Percentiles rank a stretch among this genome's conserved stretches.
Conservation (phyloP, 92 coral and sea anemone species). For the Montipora capitata region DNA sequence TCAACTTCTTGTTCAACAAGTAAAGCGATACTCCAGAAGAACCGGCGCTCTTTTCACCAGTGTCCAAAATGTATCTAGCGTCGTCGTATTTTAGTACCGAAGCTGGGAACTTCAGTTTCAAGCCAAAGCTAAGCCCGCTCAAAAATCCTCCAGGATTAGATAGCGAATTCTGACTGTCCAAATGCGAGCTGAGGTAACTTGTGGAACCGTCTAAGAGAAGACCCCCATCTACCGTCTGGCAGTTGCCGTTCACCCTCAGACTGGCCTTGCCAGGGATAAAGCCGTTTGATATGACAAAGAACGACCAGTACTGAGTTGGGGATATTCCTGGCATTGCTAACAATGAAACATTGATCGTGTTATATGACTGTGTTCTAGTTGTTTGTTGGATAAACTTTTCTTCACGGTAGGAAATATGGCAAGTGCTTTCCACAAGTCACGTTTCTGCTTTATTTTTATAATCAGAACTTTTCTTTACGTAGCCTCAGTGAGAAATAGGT, state of each 20-base stretch:
- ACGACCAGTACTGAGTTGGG: slow-evolving; percentile 92
- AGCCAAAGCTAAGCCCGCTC: slow-evolving; percentile 87
- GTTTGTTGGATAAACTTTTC: too few species aligned
- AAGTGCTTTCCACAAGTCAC: too few species aligned
- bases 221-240: slow-evolving; percentile 85
- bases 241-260: slow-evolving; percentile 82
- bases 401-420: too few species aligned
- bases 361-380: too few species aligned
- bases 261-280: slow-evolving; percentile 81
- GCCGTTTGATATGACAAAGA: slow-evolving; percentile 77
- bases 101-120: slow-evolving; percentile 85
- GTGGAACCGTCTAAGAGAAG: slow-evolving; percentile 90
- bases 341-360: neutral
- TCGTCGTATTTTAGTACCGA: slow-evolving; percentile 75
- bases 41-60: slow-evolving; percentile 87
- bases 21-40: slow-evolving; percentile 92
- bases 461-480: too few species aligned
- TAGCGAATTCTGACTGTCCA: slow-evolving; percentile 71
- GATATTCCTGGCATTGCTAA: slow-evolving; percentile 82
- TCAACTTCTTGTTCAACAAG: slow-evolving; percentile 84
- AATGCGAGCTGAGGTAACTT: slow-evolving; percentile 79
- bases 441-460: too few species aligned
- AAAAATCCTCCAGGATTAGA: slow-evolving; percentile 82
- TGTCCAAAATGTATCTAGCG: slow-evolving; percentile 87
- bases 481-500: too few species aligned